Conservation (phyloP, 2,113 vertebrate species). For the Zosterops lateralis region DNA sequence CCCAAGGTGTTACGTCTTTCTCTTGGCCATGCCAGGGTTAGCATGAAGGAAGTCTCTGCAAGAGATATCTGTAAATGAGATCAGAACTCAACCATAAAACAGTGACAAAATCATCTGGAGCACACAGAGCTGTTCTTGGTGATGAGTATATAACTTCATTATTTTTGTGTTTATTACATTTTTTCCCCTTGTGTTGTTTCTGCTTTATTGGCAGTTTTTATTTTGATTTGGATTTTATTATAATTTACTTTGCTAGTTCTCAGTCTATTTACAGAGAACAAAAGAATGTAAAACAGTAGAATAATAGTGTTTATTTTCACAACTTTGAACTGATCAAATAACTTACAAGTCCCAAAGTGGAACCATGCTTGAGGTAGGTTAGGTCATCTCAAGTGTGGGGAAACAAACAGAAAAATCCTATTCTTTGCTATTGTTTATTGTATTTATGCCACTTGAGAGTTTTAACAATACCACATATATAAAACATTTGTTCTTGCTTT, state of each 20-base stretch:
- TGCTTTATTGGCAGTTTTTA: constrained; percentile 17
- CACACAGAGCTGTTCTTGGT: neutral
- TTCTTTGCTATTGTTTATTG: constrained; percentile 58
- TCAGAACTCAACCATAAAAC: constrained; percentile 11
- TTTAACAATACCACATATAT: constrained; percentile 53
- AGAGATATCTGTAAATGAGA: constrained; percentile 27
- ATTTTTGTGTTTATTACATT: neutral
- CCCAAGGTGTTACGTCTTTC: neutral
- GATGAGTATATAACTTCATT: neutral
- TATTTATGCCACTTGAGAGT: constrained; percentile 24
- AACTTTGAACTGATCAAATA: constrained; percentile 50
- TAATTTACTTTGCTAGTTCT: constrained; percentile 35
- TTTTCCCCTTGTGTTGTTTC: neutral
- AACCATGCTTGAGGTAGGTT: constrained; percentile 49
- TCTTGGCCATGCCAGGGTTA: neutral
- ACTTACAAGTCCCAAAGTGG: constrained; percentile 33
- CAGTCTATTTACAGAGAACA: constrained; percentile 49
- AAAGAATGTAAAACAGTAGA: constrained; percentile 58
- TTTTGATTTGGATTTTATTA: constrained; percentile 35
- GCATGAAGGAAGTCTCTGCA: neutral
- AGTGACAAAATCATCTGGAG: neutral
- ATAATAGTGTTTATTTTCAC: constrained; percentile 63
- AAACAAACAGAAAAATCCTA: constrained; percentile 56
- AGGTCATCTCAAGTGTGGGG: constrained; percentile 40
- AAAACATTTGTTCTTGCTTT: constrained; percentile 56